phyloP scores from a whole-genome alignment of 2,888 invertebrate species.

The Pyrrhosoma nymphula region DNA sequence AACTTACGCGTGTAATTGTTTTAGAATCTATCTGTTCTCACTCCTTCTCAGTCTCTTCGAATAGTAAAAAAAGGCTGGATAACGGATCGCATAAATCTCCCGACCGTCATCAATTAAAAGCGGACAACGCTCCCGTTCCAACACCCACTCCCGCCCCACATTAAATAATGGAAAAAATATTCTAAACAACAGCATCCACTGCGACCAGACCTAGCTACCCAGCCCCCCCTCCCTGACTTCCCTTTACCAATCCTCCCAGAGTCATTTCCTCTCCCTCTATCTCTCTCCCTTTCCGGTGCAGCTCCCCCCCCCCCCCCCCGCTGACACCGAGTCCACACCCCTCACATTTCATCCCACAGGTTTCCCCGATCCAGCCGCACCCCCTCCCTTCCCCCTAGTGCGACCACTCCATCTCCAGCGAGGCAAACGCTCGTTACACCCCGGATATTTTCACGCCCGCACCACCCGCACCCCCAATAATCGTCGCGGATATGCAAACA shows the following conservation, averaged over 20 bases:
- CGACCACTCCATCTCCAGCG: background rate
- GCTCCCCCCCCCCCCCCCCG: too few relatives aligned
- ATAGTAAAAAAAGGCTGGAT: background rate
- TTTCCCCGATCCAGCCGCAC: background rate
- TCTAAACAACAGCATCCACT: background rate
- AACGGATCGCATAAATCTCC: background rate
- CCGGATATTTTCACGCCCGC: background rate
- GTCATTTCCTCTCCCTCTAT: background rate
- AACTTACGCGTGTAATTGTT: background rate
- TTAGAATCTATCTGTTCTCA: background rate
- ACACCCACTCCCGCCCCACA: background rate
- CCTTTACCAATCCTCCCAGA: too few relatives aligned
- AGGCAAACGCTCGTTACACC: background rate
- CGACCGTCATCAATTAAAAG: conserved; percentile 25
- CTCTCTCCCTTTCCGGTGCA: too few relatives aligned
- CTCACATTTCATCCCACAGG: background rate
- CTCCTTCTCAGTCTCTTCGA: background rate
- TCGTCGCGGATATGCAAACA: background rate
- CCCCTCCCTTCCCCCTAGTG: background rate
- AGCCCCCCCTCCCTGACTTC: background rate
- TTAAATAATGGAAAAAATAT: background rate
- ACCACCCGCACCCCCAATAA: background rate
- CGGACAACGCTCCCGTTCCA: background rate
- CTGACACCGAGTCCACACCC: background rate
- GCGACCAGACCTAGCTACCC: background rate